Evolutionary conservation across 2,797 vertebrate genomes (phyloP), one percentile per base, ranked within the genome.

Genomic region (Spea hammondii): DNA sequence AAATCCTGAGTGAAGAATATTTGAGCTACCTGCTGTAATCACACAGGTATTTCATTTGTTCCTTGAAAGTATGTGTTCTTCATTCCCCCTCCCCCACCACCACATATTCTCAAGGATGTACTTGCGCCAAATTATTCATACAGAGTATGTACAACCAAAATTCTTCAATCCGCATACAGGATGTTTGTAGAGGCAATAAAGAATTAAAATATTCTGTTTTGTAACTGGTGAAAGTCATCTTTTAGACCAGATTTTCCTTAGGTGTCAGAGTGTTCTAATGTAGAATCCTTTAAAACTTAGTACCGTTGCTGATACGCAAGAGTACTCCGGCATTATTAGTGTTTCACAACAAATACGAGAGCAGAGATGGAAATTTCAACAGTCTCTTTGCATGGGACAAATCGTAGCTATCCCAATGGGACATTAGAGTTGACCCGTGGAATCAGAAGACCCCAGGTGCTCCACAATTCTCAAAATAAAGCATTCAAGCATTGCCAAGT

Each of bases 1-100:
- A 79, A 81, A 81, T 60, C 74, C 79, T 77, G 74, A 81, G 79
- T 64, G 64, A 74, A 74, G 5, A 60, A 64, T 68, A 72, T 67
- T 71, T 59, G 12, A 70, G 59, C 12, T 81, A 66, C 79, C 79
- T 68, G 69, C 45, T 67, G 65, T 5, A 71, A 66, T 51, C 57
- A n/a, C 64, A 48, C 66, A 68, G 53, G 72, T 60, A 60, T 67
- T 54, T 32, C 13, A 54, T 69, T 69, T 54, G 47, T 67, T 81
- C 62, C 54, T 67, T 49, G 14, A 14, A 70, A 8, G 53, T 74
- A 45, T 73, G 13, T 4, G 4, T 62, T 11, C 46, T 17, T 62
- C n/a, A 59, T 62, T 48, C 46, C 14, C 32, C 32, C 32, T 2
- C 32, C 32, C 32, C 32, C 32, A 32, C 32, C 32, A 32, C 32